Percentiles rank a stretch among this genome's conserved stretches.
phyloP scores from a whole-genome alignment of 2,888 invertebrate species.

The Ashinkailepas kermadecensis region DNA sequence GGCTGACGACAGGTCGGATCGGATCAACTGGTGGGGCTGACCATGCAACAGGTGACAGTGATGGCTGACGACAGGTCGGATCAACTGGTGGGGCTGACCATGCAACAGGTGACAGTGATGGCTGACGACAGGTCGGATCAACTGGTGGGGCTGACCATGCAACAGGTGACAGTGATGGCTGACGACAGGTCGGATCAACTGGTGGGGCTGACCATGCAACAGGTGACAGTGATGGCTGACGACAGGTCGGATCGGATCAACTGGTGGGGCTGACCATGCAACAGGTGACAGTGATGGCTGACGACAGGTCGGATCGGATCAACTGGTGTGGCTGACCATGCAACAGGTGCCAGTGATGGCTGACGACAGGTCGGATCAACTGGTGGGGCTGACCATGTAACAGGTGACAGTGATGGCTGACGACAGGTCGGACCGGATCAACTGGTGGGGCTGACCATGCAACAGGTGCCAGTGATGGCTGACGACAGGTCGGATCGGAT shows the following conservation, averaged over 20 bases:
- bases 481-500: too few species aligned
- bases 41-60: neutral
- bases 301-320: too few species aligned
- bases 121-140: too few species aligned
- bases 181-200: too few species aligned
- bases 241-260: too few species aligned
- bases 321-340: neutral
- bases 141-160: neutral
- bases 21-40: neutral
- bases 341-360: neutral
- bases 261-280: neutral
- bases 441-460: neutral
- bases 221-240: too few species aligned
- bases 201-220: neutral
- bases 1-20: too few species aligned
- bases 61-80: too few species aligned
- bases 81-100: neutral
- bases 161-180: neutral
- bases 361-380: too few species aligned
- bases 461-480: neutral
- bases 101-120: neutral
- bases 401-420: neutral
- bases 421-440: too few species aligned
- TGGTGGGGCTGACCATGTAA: neutral
- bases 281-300: neutral